Base-by-base conservation (phyloP, 2,888 invertebrate genomes). In the Galerucella nymphaeae region DNA sequence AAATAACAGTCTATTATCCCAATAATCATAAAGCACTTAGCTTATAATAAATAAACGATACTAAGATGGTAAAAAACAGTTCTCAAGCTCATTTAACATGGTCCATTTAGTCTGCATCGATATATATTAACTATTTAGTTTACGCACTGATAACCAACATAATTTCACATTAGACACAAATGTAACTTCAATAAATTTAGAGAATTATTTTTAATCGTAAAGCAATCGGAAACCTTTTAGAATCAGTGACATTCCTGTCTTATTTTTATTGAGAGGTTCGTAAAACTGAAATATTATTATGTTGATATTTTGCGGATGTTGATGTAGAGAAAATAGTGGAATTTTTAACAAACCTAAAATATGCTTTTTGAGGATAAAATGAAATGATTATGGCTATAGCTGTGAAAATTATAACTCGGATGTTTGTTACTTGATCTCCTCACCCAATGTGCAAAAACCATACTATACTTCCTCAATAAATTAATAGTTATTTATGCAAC, bases 81-180 rank as follows among this genome's bases (percentile, higher is more conserved):
- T 70, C 70, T 57, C 70, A 50, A 67, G 59, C 59, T 67, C 67
- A 59, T 67, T 67, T 67, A 48, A 67, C 70, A 70, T 70, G 70
- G 70, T 70, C 70, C 63, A 70, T 70, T 70, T 70, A 55, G 55
- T 61, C 61, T n/a, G 61, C 61, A 20, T 63, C 62, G 42, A 20
- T 63, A 38, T 38, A 38, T 38, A 62, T 63, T 18, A 53, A 63
- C 42, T 57, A 38, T 62, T 59, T 30, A 61, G 61, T 68, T 69
- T 69, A 69, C 69, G 69, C 69, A 69, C 69, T 69, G 69, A 70
- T 70, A 63, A 70, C 48, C 70, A 57, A 57, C 70, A 69, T 70
- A 64, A 70, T 70, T 70, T 70, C 30, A 70, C 63, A 45, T 62
- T 69, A 62, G 68, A 61, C 62, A 68, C 41, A 62, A 69, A 62